A percentile compares a stretch with the other conserved stretches of the same genome.
These are phyloP conservation scores for Pseudochirops cupreus DNA, from an alignment of 2,797 vertebrate genomes.

Conservation along the genomic window DNA sequence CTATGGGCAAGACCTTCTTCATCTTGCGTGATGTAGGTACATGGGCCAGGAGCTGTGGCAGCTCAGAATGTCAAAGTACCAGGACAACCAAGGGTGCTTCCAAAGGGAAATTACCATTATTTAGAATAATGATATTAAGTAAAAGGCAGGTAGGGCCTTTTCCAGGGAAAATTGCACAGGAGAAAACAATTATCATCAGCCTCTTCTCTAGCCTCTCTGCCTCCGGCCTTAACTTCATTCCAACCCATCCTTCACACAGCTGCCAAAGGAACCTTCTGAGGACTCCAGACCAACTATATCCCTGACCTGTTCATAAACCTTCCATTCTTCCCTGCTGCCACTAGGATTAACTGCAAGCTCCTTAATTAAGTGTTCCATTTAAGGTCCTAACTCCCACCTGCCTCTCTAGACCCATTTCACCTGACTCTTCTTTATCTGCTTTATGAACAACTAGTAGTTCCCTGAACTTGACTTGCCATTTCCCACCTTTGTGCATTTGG, in stretches of 20 bases:
- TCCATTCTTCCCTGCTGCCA: neutral
- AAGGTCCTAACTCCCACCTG: neutral
- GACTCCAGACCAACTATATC: neutral
- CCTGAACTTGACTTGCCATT: neutral
- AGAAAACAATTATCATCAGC: neutral
- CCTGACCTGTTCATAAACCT: neutral
- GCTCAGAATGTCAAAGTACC: neutral
- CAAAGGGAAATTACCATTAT: neutral
- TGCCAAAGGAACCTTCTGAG: neutral
- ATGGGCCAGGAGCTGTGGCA: neutral
- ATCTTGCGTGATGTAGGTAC: neutral
- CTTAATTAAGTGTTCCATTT: neutral
- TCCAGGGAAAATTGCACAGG: neutral
- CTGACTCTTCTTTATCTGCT: neutral
- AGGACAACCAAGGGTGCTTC: neutral
- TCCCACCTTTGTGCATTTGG: neutral
- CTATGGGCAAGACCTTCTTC: neutral
- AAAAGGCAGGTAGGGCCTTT: neutral
- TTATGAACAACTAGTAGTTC: neutral
- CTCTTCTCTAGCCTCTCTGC: neutral
- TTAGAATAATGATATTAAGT: neutral
- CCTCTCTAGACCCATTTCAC: neutral
- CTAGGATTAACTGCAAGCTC: too few relatives aligned
- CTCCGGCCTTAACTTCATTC: neutral
- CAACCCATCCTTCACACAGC: neutral